Evolutionary conservation across 2,797 vertebrate genomes (phyloP).

Genomic region (Brachyalestes nurse): DNA sequence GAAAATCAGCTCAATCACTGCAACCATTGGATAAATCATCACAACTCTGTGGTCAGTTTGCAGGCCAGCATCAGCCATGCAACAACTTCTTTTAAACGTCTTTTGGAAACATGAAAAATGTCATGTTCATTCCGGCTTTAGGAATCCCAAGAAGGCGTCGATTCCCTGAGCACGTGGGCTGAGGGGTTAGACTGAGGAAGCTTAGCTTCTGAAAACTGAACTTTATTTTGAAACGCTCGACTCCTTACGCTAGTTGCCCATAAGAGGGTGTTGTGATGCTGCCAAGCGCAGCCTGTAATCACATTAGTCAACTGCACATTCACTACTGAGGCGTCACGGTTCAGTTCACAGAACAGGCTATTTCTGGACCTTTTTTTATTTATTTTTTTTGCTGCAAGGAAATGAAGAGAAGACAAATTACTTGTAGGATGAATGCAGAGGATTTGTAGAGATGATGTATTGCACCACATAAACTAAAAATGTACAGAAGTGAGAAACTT

Average conservation of each 20-base stretch:
- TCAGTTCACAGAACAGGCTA: constrained; percentile 9
- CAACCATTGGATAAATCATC: not conserved
- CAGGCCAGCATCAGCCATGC: not conserved
- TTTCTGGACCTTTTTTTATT: not conserved
- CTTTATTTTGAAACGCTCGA: not conserved
- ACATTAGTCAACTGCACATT: not conserved
- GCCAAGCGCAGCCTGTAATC: constrained; percentile 7
- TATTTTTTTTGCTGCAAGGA: not conserved
- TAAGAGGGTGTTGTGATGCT: not conserved
- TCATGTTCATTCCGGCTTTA: not conserved
- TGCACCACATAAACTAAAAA: not conserved
- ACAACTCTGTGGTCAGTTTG: not conserved
- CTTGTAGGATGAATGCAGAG: not conserved
- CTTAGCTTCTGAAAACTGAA: not conserved
- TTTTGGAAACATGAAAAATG: not conserved
- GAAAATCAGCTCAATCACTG: not conserved
- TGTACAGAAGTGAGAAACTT: not conserved
- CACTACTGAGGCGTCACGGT: not conserved
- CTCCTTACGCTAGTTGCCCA: not conserved
- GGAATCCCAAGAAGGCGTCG: not conserved
- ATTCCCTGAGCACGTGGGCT: not conserved
- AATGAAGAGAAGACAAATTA: not conserved
- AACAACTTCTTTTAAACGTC: not conserved
- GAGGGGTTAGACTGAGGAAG: not conserved
- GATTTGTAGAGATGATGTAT: not conserved